Evolutionary conservation across 2,797 vertebrate species (phyloP), one percentile per base, ranked within the genome.

Genomic region (Euthynnus affinis): DNA sequence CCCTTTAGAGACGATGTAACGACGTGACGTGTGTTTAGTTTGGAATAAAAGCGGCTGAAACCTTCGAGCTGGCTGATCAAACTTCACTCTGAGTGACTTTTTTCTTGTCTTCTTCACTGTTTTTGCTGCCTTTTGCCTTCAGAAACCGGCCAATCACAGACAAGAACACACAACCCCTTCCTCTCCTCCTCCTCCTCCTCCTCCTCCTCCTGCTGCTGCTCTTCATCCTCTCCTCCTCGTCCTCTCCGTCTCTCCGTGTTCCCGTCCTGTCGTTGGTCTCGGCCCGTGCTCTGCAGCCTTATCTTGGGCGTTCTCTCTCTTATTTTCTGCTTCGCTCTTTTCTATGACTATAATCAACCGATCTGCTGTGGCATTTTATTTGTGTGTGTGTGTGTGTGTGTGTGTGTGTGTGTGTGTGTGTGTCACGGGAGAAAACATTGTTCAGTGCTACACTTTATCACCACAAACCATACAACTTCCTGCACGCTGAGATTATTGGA

Each of bases 281-380:
- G 12, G 44, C 7, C 18, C 20, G 56, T 48, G 57, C 14, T 80
- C 69, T 79, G 46, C 62, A 52, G 71, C 7, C 76, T 91, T 89
- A 88, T 89, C 81, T 72, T 78, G 85, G 89, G 89, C 82, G 84
- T 88, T 83, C 70, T 62, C 84, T 65, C 82, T n/a, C n/a, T n/a
- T 67, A 85, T 90, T 92, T 92, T 91, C 89, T 89, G 88, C 85
- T 52, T 76, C 66, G 4, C 67, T 86, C 79, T 73, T 83, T 86
- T 89, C 81, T 79, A 79, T 76, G 56, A 71, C 71, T 89, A 74
- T 86, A 89, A 91, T 93, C 91, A 88, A 68, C 84, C 84, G 68
- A 89, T 91, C 83, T 75, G 71, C 75, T 46, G 74, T 34, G 37
- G 56, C 74, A 68, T 80, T 87, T 88, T 78, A 81, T 85, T 82